Evolutionary conservation across 30 jellyfish, hydroid and myxozoan species (phyloP), one percentile per base, ranked within the genome.

Genomic region (Hydractinia symbiolongicarpus): DNA sequence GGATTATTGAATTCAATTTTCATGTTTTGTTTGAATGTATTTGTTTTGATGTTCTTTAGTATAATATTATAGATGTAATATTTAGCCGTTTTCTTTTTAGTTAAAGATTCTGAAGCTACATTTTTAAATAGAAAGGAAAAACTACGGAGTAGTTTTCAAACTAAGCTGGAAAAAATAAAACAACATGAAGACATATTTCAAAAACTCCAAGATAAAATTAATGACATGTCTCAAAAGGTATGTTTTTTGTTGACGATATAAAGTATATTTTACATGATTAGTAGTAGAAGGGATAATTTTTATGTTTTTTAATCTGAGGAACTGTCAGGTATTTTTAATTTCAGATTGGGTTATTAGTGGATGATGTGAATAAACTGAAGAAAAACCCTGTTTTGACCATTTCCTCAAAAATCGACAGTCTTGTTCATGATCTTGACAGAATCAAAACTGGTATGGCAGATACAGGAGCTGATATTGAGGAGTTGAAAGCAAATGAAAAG

Each of bases 371-470:
- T 30, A 30, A 30, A 30, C 44, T 30, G 44, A 30, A 30, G 44
- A 30, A 30, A 30, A 30, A 30, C 2, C 44, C 44, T 30, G 44
- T 30, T 30, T 30, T 30, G 44, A 0, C 44, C 44, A 30, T 30
- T 30, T 30, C 44, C 2, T 30, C 44, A 30, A 30, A 30, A 30
- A 30, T 30, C 44, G 44, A 30, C 2, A 64, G 74, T 13, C 19
- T 64, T 64, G 40, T 55, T 50, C 51, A 49, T 10, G 85, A 77
- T 49, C 10, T 77, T 10, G 85, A 77, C 60, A 77, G 44, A 52
- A 4, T 77, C 49, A 77, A 77, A n/a, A 54, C 85, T 54, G 85
- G 85, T 6, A 77, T 77, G 85, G 85, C 85, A 10, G 85, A 77
- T 53, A 77, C 85, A 10, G 85, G 85, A 19, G 61, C 85, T 55